Percentiles rank a stretch among this genome's conserved stretches.
phyloP scores from a whole-genome alignment of 2,888 invertebrate species.

The Lasioglossum calceatum region DNA sequence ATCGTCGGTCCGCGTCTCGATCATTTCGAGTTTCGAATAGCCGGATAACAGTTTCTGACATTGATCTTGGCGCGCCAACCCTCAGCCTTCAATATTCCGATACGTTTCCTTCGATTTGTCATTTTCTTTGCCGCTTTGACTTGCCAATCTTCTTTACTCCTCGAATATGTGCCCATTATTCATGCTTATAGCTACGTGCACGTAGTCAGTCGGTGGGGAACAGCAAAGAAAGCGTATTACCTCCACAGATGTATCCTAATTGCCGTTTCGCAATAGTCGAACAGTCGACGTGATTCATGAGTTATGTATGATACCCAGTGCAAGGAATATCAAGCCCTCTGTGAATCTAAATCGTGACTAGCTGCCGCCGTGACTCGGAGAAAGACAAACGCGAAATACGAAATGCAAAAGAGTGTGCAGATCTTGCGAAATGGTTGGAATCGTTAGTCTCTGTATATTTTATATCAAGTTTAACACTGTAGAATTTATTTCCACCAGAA shows the following conservation, averaged over 20 bases:
- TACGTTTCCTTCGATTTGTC: too few species aligned
- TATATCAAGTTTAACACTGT: too few species aligned
- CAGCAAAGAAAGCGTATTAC: background rate
- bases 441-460: too few species aligned
- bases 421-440: background rate
- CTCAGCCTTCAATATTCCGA: background rate
- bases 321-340: background rate
- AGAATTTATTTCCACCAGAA: too few species aligned
- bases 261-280: too few species aligned
- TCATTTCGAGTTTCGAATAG: conserved; percentile 14
- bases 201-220: background rate
- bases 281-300: background rate
- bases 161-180: background rate
- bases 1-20: conserved; percentile 13
- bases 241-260: background rate
- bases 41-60: too few species aligned
- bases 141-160: background rate
- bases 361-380: background rate
- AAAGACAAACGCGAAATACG: background rate
- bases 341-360: background rate
- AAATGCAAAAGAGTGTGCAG: background rate
- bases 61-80: background rate
- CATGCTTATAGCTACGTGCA: background rate
- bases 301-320: conserved; percentile 15
- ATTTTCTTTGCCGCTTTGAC: background rate